Percentiles rank a stretch among this genome's conserved stretches.
phyloP scores from a whole-genome alignment of 2,888 invertebrate genomes.

The Incurvaria masculella region DNA sequence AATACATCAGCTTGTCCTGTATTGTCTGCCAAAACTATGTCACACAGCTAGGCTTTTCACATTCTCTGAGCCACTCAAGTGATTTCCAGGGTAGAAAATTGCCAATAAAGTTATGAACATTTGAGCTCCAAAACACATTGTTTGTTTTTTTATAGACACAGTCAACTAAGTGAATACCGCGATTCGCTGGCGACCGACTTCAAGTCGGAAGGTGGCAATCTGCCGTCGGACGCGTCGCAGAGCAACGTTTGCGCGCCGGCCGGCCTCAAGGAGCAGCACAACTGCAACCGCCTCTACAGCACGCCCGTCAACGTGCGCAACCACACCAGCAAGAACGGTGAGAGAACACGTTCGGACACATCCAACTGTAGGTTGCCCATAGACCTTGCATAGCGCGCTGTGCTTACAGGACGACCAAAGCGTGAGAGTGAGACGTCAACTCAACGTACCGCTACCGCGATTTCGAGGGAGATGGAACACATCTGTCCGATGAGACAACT shows the following conservation, averaged over 20 bases:
- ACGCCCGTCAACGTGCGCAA: slow-evolving; percentile 45
- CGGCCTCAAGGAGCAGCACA: slow-evolving; percentile 38
- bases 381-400: no score
- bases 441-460: no score
- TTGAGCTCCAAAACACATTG: slow-evolving; percentile 1
- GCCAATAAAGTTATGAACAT: background rate
- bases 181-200: slow-evolving; percentile 45
- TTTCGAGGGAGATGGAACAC: no score
- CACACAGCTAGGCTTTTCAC: no score
- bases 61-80: background rate
- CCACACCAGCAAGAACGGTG: slow-evolving; percentile 41
- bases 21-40: no score
- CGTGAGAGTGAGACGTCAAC: no score
- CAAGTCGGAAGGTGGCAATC: slow-evolving; percentile 43
- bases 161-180: slow-evolving; percentile 38
- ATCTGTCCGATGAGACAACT: no score
- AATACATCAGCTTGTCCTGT: no score
- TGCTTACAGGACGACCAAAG: no score
- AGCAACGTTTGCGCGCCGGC: slow-evolving; percentile 31
- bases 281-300: slow-evolving; percentile 35
- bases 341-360: no score
- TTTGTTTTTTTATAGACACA: slow-evolving; percentile 25
- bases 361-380: no score
- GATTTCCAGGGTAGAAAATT: slow-evolving; percentile 5
- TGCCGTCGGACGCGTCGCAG: slow-evolving; percentile 41